Percentiles rank a stretch among this genome's conserved stretches.
Conservation (phyloP, 2,888 invertebrate genomes). For the Linhomoeus sp. region DNA sequence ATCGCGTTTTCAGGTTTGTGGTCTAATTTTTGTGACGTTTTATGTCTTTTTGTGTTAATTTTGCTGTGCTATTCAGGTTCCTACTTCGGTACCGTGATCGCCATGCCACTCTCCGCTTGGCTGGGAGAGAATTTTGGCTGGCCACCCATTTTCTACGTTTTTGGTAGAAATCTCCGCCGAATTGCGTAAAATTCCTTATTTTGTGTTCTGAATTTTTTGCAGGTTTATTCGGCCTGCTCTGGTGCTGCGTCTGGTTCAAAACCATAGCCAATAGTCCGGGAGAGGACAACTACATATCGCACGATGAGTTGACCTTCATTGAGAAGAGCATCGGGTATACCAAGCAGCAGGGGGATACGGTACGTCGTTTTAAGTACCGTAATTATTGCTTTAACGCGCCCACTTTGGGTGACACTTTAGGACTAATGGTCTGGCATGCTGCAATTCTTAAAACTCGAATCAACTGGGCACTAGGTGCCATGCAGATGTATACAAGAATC, state of each 20-base stretch:
- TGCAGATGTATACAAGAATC: no score
- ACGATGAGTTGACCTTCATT: slow-evolving; percentile 30
- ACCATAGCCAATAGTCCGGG: slow-evolving; percentile 29
- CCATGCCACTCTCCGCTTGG: slow-evolving; percentile 16
- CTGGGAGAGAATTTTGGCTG: slow-evolving; percentile 34
- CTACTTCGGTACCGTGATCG: slow-evolving; percentile 19
- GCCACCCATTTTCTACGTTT: slow-evolving; percentile 40
- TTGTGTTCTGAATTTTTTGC: neutral
- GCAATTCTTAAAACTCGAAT: no score
- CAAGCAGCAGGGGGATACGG: slow-evolving; percentile 17
- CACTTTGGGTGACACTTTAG: no score
- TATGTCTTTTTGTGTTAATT: no score
- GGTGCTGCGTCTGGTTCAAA: slow-evolving; percentile 27
- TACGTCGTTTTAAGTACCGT: no score
- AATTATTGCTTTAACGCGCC: no score
- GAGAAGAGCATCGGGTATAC: slow-evolving; percentile 28
- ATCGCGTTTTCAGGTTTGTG: slow-evolving; percentile 17
- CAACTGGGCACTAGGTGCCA: no score
- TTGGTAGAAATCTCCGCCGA: slow-evolving; percentile 28
- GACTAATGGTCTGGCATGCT: no score
- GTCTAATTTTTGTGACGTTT: slow-evolving; percentile 17
- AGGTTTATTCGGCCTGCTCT: slow-evolving; percentile 14
- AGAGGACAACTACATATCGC: slow-evolving; percentile 29
- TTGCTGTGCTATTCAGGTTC: no score
- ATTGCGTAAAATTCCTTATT: neutral